phyloP scores from a whole-genome alignment of 2,888 invertebrate genomes.

The Pardosa pseudoannulata region DNA sequence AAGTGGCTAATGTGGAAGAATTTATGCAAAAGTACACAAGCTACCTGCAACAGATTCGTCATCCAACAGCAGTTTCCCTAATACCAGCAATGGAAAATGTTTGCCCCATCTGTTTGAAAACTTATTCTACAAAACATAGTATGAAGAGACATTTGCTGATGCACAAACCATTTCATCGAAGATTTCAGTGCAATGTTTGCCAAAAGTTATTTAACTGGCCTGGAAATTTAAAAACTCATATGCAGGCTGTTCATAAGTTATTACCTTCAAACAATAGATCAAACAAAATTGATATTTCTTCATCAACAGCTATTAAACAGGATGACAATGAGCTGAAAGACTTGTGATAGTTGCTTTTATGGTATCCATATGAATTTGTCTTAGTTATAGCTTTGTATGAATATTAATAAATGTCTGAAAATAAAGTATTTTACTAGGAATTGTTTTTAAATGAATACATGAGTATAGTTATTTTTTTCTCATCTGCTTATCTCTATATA shows the following conservation, averaged over 20 bases:
- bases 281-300: not conserved
- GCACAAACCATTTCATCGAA: constrained; percentile 73
- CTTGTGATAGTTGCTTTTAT: not conserved
- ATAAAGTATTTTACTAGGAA: too few species aligned
- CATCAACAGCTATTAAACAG: not conserved
- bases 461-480: too few species aligned
- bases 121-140: constrained; percentile 73
- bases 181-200: constrained; percentile 68
- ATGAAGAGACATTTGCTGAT: constrained; percentile 73
- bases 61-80: constrained; percentile 49
- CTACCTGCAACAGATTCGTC: constrained; percentile 64
- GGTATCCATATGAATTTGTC: too few species aligned
- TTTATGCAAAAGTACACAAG: constrained; percentile 64
- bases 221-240: constrained; percentile 73
- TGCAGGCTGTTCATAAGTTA: constrained; percentile 72
- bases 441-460: too few species aligned
- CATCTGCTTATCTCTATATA: too few species aligned
- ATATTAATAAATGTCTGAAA: too few species aligned
- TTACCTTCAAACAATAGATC: constrained; percentile 22
- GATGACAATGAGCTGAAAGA: constrained; percentile 20
- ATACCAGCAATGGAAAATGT: constrained; percentile 71
- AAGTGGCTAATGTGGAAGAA: constrained; percentile 71
- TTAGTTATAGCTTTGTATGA: too few species aligned
- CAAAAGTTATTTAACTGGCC: constrained; percentile 74
- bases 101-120: constrained; percentile 73